Percentiles rank a stretch among this genome's conserved stretches.
Conservation (phyloP, 2,113 vertebrate genomes). For the Willisornis vidua region DNA sequence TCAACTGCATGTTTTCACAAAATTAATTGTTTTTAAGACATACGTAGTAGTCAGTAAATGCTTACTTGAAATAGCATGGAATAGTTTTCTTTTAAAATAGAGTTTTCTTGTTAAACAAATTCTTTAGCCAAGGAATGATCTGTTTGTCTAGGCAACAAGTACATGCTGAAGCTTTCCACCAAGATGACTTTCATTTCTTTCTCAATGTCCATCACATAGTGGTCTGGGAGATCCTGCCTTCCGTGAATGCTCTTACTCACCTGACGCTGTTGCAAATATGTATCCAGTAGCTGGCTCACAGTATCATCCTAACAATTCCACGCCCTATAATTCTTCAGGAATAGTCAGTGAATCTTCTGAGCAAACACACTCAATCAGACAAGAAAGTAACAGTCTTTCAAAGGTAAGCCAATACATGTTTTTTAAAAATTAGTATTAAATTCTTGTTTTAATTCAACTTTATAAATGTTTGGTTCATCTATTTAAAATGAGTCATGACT, state of each 20-base stretch:
- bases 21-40: not conserved
- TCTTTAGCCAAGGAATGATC: not conserved
- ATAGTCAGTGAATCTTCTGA: constrained; percentile 12
- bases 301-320: not conserved
- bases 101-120: constrained; percentile 9
- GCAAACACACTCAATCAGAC: not conserved
- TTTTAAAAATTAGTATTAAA: not conserved
- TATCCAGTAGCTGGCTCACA: constrained; percentile 45
- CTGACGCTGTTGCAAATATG: constrained; percentile 45
- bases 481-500: not conserved
- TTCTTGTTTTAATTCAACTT: not conserved
- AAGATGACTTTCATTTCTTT: constrained; percentile 41
- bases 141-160: constrained; percentile 50
- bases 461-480: not conserved
- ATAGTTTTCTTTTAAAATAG: not conserved
- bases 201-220: constrained; percentile 53
- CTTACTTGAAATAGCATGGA: not conserved
- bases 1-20: not conserved
- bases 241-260: constrained; percentile 37
- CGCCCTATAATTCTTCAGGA: not conserved
- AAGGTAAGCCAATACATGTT: constrained; percentile 60
- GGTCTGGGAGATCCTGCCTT: constrained; percentile 27
- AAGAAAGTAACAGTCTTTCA: constrained; percentile 30
- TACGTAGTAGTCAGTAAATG: not conserved
- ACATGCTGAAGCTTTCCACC: constrained; percentile 22